Conservation (phyloP, 1,140 invertebrate species). For the Aricia agestis region DNA sequence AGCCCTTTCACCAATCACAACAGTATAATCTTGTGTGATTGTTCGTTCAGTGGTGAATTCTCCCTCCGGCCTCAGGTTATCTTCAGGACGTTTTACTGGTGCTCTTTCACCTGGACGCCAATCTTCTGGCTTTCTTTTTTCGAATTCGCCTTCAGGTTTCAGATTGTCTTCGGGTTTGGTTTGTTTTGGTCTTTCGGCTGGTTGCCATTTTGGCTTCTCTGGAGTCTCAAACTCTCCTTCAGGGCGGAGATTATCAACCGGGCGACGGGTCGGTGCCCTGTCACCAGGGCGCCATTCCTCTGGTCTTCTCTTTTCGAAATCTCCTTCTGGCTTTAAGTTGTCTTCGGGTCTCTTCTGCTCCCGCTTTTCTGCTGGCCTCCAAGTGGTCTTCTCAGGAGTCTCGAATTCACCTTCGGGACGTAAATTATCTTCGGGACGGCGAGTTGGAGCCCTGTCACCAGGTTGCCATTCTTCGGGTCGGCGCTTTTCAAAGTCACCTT, state of each 20-base stretch:
- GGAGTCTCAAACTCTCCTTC: conserved; percentile 78
- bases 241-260: conserved; percentile 76
- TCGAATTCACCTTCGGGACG: conserved; percentile 77
- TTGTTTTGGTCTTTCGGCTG: conserved; percentile 77
- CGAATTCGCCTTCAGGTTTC: conserved; percentile 79
- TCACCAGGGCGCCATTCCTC: conserved; percentile 73
- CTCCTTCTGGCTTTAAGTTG: conserved; percentile 77
- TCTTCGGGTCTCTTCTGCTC: conserved; percentile 75
- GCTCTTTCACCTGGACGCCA: conserved; percentile 77
- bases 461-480: conserved; percentile 65
- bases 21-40: conserved; percentile 77
- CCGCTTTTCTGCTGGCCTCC: conserved; percentile 72
- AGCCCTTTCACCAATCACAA: conserved; percentile 76
- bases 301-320: conserved; percentile 65
- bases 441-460: conserved; percentile 42
- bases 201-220: conserved; percentile 77
- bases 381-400: conserved; percentile 64
- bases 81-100: conserved; percentile 78
- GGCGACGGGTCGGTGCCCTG: conserved; percentile 68
- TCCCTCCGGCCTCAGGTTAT: conserved; percentile 79
- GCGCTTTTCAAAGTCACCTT: conserved; percentile 75
- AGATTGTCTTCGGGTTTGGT: conserved; percentile 78
- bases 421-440: conserved; percentile 71
- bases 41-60: conserved; percentile 65
- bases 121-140: conserved; percentile 76